Base-by-base conservation (phyloP, 2,888 invertebrate species). In the Drosophila kuntzei region DNA sequence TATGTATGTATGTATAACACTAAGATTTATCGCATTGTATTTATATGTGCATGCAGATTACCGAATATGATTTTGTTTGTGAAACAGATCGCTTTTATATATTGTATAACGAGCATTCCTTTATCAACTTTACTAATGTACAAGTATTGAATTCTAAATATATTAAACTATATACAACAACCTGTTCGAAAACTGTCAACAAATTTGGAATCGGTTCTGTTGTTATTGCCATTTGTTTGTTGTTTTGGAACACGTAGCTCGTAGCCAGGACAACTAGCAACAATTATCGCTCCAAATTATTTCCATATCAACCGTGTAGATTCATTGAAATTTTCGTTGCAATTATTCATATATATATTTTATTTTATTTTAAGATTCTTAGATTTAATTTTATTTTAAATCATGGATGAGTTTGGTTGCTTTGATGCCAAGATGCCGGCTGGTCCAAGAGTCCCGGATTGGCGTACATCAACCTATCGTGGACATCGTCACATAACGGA, bases 381-480 rank as follows among this genome's bases (percentile, higher is more conserved):
- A 46, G 14, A 25, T 34, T 59, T 44, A 36, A 3, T 51, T 46
- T 36, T 7, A n/a, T n/a, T 64, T 54, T 0, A 36, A 76, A 51
- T 58, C 71, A 87, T 91, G 87, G 85, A 91, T 71, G 86, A 79
- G 14, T 87, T 80, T 39, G 89, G 86, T 11, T 83, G 82, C 57
- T 78, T 89, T 20, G 92, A 92, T 75, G 87, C 90, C 50, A 87
- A 90, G 66, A 74, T 71, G 43, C 91, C 91, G 3, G 49, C 76
- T 7, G 77, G 63, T 20, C 70, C 73, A 2, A 76, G 78, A 20
- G 75, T 82, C 36, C 43, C 68, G 2, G 92, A 91, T 75, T 87
- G 88, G 81, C 89, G 92, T 8, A 90, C 91, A 3, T 89, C 92
- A 0, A 80, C 77, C 1, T 90, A 91, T 62, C 71, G 90, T 2